Base-by-base conservation (phyloP, 2,888 invertebrate genomes). In the Heliconius hortense region DNA sequence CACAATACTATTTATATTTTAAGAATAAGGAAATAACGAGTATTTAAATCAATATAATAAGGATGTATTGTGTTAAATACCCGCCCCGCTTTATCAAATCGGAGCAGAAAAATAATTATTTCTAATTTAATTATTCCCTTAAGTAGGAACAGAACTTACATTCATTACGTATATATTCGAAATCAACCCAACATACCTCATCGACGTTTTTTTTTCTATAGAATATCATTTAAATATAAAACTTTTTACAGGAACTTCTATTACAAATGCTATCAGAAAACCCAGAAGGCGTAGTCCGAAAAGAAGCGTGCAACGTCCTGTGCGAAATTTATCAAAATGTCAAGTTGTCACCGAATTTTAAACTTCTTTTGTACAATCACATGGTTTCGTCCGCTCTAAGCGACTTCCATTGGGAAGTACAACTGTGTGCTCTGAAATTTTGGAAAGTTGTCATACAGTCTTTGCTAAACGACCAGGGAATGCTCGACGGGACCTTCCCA, bases 331-430 rank as follows among this genome's bases (percentile, higher is more conserved):
- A 96, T 82, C 94, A 95, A 78, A 94, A 96, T 82, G 94, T 96
- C 53, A 95, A 95, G 82, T 94, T 96, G 80, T 89, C 95, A 26
- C 88, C 89, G 24, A 86, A 89, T 13, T 93, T 95, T 80, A 94
- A 95, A 79, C 92, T 94, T 56, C 87, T 89, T 0, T 88, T 97
- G 7, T 96, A 95, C 82, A 94, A 95, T 43, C 95, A 96, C 7
- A 96, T 97, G 95, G 94, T 95, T 0, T 93, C 95, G 21, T 95
- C 96, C 1, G 95, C 96, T 0, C 94, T 96, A 0, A 91, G 94
- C 15, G 97, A 97, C 86, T 94, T 97, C 75, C 96, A 97, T 84
- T 97, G 97, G 97, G 97, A 97, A 86, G 97, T 97, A 0, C 97
- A 97, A 87, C 90, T 96, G 0, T 95, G 95, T 74, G 96, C 97